Base-by-base conservation (phyloP, 2,113 vertebrate genomes). In the Octodon degus region DNA sequence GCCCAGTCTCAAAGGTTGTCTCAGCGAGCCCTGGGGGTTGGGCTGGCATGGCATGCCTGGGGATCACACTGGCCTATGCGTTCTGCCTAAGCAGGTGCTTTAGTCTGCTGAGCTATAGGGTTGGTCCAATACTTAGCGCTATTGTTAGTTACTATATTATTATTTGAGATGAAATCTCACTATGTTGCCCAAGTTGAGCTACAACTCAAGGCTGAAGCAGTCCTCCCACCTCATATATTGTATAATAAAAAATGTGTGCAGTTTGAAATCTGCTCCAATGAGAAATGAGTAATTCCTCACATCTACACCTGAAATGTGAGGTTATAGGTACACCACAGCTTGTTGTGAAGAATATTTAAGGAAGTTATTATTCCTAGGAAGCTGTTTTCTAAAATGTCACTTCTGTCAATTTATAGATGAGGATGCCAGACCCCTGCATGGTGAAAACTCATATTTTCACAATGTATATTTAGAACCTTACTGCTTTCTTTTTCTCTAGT, bases 281-380 rank as follows among this genome's bases (percentile, higher is more conserved):
- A 90, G 43, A 86, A 85, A 96, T 89, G 60, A 95, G 76, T 88
- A 94, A 90, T 63, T 93, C 9, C 22, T 94, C 43, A 84, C 85
- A 82, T 83, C 37, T 86, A 37, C 67, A 55, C 34, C 67, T 91
- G 63, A 91, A 91, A 91, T 58, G n/a, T 62, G 82, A 50, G 79
- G 16, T 91, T 63, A 47, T 89, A 13, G 24, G 58, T 93, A 74
- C 24, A 77, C 32, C 86, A 32, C 16, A 83, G 68, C 70, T 96
- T 94, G 22, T 58, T 79, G 30, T 43, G 50, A 67, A 92, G 53
- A 91, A 50, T 55, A 76, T 12, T 95, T 85, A 92, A 92, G 62
- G 67, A 93, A 90, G 47, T 79, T 93, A 85, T 83, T 62, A 62
- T 94, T 86, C 81, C 80, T 90, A 24, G 55, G 70, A 90, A 81